Evolutionary conservation across 2,113 vertebrate species (phyloP).

Genomic region (Falcunculus frontatus): DNA sequence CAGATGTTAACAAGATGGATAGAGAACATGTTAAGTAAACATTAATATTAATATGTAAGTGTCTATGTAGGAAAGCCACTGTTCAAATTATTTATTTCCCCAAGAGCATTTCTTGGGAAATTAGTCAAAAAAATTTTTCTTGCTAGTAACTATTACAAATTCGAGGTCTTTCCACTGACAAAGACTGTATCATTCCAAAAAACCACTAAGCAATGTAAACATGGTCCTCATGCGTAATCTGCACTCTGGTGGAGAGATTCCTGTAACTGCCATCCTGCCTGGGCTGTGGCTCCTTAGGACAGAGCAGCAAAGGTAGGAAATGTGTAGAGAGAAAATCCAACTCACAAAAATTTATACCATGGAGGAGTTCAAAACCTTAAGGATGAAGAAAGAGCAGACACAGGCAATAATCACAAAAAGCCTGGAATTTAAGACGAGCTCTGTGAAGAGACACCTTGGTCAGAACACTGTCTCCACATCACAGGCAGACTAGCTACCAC

Average conservation of each 20-base stretch:
- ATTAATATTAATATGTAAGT: conserved; percentile 1
- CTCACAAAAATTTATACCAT: neutral
- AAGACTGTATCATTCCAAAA: neutral
- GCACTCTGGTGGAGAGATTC: neutral
- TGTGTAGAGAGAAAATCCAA: neutral
- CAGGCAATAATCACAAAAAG: neutral
- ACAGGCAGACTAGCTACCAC: neutral
- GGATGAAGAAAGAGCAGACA: neutral
- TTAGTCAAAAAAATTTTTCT: neutral
- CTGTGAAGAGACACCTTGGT: neutral
- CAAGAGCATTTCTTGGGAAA: neutral
- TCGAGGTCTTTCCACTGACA: neutral
- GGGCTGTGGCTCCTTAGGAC: neutral
- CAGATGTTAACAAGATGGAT: conserved; percentile 48
- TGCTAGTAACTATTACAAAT: neutral
- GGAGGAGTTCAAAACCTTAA: neutral
- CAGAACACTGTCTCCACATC: neutral
- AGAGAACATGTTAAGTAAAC: conserved; percentile 5
- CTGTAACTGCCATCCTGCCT: neutral
- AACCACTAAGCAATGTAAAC: neutral
- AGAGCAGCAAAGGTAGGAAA: neutral
- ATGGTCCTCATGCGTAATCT: neutral
- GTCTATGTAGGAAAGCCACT: neutral
- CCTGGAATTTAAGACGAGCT: neutral
- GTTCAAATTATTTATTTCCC: neutral